Conservation (phyloP, 2,113 vertebrate species). For the Pachycephala philippinensis region DNA sequence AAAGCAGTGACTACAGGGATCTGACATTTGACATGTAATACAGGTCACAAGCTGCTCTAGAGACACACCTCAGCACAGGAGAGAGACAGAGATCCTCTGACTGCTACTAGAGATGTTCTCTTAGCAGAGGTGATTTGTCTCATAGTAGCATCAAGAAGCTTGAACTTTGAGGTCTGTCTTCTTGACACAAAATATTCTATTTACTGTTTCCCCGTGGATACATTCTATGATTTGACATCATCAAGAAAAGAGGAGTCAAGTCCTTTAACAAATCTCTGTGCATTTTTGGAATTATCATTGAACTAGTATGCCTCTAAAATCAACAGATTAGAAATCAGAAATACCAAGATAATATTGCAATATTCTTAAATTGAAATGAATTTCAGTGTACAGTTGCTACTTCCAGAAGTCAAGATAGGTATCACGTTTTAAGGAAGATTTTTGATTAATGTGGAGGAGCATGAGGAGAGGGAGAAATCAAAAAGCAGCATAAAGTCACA, state of each 20-base stretch:
- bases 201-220: neutral
- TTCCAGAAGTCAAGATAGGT: neutral
- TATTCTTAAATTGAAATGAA: neutral
- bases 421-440: neutral
- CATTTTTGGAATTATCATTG: neutral
- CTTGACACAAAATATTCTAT: neutral
- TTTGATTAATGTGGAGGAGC: neutral
- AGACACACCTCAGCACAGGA: neutral
- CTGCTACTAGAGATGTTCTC: neutral
- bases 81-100: neutral
- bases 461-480: neutral
- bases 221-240: neutral
- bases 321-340: neutral
- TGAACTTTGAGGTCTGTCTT: neutral
- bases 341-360: neutral
- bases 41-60: neutral
- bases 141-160: neutral
- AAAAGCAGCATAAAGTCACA: neutral
- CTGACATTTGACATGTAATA: neutral
- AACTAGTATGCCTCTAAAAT: neutral
- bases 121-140: neutral
- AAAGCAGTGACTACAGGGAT: neutral
- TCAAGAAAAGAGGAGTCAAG: neutral
- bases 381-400: neutral
- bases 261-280: neutral